Percentiles rank a stretch among this genome's conserved stretches.
Conservation (phyloP, 2,113 vertebrate genomes). For the Isichthys henryi region DNA sequence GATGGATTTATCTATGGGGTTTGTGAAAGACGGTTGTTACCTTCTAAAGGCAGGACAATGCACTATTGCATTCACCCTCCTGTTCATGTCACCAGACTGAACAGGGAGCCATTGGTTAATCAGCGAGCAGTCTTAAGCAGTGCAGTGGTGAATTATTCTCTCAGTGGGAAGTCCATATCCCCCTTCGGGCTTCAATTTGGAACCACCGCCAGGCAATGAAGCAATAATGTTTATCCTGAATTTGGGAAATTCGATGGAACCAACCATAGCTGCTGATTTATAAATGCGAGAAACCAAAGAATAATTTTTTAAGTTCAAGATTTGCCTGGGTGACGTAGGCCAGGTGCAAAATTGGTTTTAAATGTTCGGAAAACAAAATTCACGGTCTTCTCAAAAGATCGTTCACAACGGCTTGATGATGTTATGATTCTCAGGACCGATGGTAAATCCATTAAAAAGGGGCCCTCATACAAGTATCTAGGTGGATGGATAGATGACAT, state of each 20-base stretch:
- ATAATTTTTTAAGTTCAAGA: background rate
- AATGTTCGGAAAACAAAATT: too few species aligned
- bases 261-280: background rate
- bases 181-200: background rate
- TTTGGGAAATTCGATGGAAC: background rate
- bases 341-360: background rate
- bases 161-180: background rate
- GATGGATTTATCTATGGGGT: constrained; percentile 34
- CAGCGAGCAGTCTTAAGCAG: background rate
- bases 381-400: background rate
- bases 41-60: constrained; percentile 63
- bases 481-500: too few species aligned
- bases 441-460: too few species aligned
- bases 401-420: too few species aligned
- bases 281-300: background rate
- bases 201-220: background rate
- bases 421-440: too few species aligned
- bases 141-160: background rate
- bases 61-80: constrained; percentile 44
- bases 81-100: constrained; percentile 49
- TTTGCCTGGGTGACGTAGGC: background rate
- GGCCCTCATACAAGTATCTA: too few species aligned
- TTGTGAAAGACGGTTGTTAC: constrained; percentile 57
- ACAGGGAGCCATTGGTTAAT: constrained; percentile 38
- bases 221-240: background rate